phyloP scores from a whole-genome alignment of 2,113 vertebrate species.

The Oreochromis tanganicae region DNA sequence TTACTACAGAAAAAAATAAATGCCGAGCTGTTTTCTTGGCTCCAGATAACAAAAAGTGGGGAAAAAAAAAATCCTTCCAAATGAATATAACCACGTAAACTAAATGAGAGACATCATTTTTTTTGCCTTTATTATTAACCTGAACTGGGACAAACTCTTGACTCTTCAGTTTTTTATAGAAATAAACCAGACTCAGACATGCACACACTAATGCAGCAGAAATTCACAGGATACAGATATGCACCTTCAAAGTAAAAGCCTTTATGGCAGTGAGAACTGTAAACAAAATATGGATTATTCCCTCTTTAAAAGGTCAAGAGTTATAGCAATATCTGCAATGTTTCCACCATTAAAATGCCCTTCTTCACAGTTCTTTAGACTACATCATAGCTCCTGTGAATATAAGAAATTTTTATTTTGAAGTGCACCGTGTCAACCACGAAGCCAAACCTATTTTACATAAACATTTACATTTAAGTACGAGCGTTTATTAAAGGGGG shows the following conservation, averaged over 20 bases:
- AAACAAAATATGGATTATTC: background rate
- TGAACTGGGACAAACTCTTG: background rate
- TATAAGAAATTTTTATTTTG: background rate
- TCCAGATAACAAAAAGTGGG: background rate
- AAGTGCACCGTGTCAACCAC: background rate
- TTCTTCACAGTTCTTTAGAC: background rate
- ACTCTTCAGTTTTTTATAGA: background rate
- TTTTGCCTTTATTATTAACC: slow-evolving; percentile 9
- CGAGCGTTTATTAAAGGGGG: background rate
- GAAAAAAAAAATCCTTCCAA: background rate
- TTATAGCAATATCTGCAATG: background rate
- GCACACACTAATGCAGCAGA: background rate
- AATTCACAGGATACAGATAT: background rate
- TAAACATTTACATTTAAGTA: background rate
- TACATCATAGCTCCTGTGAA: background rate
- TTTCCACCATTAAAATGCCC: background rate
- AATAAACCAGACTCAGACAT: background rate
- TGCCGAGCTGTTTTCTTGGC: background rate
- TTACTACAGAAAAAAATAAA: background rate
- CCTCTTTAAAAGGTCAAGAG: background rate
- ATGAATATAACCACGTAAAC: background rate
- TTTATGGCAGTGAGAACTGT: background rate
- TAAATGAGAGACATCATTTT: background rate
- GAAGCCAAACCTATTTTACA: background rate
- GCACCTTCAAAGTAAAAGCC: background rate